Conservation (phyloP, 2,113 vertebrate genomes). For the Nothobranchius kuhntae region DNA sequence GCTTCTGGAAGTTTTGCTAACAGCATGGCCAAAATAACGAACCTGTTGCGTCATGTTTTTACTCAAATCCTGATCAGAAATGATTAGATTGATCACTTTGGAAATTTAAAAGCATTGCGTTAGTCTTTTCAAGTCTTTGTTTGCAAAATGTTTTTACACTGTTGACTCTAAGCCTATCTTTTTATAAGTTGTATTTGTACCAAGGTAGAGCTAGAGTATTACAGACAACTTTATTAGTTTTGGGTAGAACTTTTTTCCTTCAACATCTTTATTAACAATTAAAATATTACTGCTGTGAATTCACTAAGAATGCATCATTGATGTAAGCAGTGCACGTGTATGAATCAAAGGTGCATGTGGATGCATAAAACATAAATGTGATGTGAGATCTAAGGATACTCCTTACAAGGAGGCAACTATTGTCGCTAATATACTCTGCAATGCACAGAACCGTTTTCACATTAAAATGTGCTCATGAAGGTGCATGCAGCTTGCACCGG, state of each 20-base stretch:
- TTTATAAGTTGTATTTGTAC: background rate
- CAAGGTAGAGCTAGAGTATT: background rate
- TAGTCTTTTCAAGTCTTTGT: too few species aligned
- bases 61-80: too few species aligned
- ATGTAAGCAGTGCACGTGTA: background rate
- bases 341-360: background rate
- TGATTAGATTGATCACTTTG: too few species aligned
- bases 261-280: background rate
- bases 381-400: background rate
- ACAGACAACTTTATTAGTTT: background rate
- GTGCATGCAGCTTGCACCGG: background rate
- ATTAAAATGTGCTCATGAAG: background rate
- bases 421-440: too few species aligned
- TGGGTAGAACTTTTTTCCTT: too few species aligned
- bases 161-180: background rate
- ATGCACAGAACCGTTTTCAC: background rate
- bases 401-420: background rate
- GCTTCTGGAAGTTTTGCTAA: constrained; percentile 14
- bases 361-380: background rate
- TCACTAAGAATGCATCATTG: background rate
- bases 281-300: background rate
- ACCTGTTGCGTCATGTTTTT: background rate
- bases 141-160: too few species aligned
- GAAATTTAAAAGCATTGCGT: too few species aligned
- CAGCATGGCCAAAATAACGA: constrained; percentile 2